These are phyloP conservation scores for Globia sparganii DNA, from an alignment of 2,888 invertebrate genomes.

Conservation along the genomic window DNA sequence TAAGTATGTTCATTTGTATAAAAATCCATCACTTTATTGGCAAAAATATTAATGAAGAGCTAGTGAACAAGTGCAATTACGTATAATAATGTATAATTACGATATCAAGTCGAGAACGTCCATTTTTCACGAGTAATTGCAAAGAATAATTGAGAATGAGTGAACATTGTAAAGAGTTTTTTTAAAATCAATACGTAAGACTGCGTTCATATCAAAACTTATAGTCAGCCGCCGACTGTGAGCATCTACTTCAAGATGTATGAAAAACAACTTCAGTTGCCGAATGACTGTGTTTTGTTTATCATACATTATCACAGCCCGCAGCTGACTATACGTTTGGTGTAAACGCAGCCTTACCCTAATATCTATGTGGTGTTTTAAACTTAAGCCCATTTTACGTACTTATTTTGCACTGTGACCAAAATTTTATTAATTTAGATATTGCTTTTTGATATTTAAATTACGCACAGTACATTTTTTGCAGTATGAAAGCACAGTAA, in stretches of 20 bases:
- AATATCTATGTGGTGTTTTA: conserved; percentile 35
- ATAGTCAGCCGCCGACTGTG: not conserved
- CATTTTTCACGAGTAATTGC: conserved; percentile 84
- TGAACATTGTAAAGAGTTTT: conserved; percentile 61
- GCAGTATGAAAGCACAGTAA: conserved; percentile 1
- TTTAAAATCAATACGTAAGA: conserved; percentile 46
- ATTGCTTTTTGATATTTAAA: not conserved
- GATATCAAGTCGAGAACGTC: conserved; percentile 81
- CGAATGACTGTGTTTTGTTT: not conserved
- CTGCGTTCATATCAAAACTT: conserved; percentile 3
- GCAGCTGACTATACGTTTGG: not conserved
- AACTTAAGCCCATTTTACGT: conserved; percentile 51
- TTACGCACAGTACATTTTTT: conserved; percentile 10
- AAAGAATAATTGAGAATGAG: conserved; percentile 72
- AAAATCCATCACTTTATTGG: conserved; percentile 72
- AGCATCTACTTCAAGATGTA: not conserved
- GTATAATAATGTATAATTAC: conserved; percentile 79
- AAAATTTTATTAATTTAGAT: conserved; percentile 15
- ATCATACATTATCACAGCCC: not conserved
- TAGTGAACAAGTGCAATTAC: conserved; percentile 87
- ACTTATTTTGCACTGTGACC: conserved; percentile 49
- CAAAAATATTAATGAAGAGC: conserved; percentile 75
- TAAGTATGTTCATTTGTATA: conserved; percentile 67
- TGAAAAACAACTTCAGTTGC: not conserved
- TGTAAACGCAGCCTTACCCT: not conserved